Evolutionary conservation across 2,888 invertebrate genomes (phyloP).

Genomic region (Zootermopsis nevadensis): DNA sequence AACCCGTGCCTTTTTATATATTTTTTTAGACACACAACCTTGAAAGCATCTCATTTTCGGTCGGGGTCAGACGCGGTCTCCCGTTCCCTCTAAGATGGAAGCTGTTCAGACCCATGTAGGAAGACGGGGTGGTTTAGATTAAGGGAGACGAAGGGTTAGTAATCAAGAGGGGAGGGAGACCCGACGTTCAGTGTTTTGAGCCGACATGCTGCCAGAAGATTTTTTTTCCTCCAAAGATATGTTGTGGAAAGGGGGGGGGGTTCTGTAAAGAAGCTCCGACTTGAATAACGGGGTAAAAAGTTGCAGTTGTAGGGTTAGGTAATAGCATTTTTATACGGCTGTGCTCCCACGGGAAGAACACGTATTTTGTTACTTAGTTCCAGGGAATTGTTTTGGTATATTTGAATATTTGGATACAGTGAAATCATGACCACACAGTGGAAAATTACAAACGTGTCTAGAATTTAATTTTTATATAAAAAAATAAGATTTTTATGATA

Average conservation of each 20-base stretch:
- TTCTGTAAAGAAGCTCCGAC: constrained; percentile 10
- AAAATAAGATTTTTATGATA: too few species aligned
- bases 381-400: too few species aligned
- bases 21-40: constrained; percentile 36
- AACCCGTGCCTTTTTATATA: constrained; percentile 40
- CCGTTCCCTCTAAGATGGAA: neutral
- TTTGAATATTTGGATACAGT: too few species aligned
- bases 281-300: constrained; percentile 14
- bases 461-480: too few species aligned
- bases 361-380: too few species aligned
- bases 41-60: constrained; percentile 44
- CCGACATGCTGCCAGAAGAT: neutral
- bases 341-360: neutral
- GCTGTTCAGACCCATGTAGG: neutral
- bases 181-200: constrained; percentile 18
- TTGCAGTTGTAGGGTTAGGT: neutral
- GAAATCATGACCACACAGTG: too few species aligned
- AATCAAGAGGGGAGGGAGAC: constrained; percentile 3
- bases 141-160: constrained; percentile 9
- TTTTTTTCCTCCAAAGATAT: neutral
- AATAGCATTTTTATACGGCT: neutral
- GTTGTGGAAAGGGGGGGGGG: neutral
- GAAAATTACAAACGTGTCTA: too few species aligned
- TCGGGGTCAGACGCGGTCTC: constrained; percentile 9
- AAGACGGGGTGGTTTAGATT: constrained; percentile 23